Conservation (phyloP, 2,888 invertebrate species). For the Lepetodrilus schrolli region DNA sequence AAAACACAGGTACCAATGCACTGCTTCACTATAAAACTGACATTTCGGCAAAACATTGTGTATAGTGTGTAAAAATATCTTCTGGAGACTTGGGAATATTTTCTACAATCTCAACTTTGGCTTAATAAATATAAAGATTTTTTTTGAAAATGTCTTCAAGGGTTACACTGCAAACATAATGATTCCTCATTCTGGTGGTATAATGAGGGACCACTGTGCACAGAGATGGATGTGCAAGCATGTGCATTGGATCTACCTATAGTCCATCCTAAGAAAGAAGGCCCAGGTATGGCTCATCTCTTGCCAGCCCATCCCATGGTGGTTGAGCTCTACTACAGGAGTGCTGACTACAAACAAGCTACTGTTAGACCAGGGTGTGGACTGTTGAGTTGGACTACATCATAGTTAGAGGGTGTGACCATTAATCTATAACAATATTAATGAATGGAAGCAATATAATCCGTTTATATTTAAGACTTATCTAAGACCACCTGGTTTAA, state of each 20-base stretch:
- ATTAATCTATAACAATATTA: no score
- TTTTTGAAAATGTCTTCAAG: background rate
- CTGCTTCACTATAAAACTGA: background rate
- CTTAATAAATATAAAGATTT: background rate
- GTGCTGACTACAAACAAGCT: no score
- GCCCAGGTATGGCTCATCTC: no score
- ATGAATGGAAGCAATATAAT: no score
- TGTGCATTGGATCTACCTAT: background rate
- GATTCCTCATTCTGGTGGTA: background rate
- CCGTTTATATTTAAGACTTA: no score
- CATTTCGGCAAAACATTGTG: background rate
- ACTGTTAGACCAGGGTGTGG: no score
- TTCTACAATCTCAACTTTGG: background rate
- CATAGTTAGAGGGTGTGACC: no score
- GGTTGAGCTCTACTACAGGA: no score
- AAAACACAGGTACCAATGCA: conserved; percentile 11
- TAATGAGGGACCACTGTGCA: background rate
- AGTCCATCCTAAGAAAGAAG: background rate
- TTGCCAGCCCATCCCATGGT: no score
- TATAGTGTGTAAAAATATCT: background rate
- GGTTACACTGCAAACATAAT: background rate
- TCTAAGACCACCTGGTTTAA: no score
- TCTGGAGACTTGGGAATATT: background rate
- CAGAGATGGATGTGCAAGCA: background rate
- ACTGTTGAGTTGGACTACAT: no score